Percentiles rank a stretch among this genome's conserved stretches.
Evolutionary conservation across 1,140 invertebrate genomes (phyloP).

Genomic region (Achroia grisella): DNA sequence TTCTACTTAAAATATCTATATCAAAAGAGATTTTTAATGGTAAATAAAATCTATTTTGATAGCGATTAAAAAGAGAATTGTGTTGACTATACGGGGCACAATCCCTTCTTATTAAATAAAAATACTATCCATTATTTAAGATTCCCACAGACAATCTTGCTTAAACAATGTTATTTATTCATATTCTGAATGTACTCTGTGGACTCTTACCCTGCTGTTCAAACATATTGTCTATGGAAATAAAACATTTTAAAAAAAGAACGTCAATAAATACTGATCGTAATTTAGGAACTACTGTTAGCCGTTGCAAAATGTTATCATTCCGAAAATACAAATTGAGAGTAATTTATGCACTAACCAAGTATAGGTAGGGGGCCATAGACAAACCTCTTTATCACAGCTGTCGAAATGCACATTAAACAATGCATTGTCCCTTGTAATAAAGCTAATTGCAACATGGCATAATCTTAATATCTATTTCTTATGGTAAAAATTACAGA

Average conservation of each 20-base stretch:
- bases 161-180: conserved; percentile 7
- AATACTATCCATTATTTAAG: neutral
- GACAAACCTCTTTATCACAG: conserved; percentile 69
- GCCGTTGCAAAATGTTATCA: conserved; percentile 22
- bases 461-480: conserved; percentile 63
- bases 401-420: conserved; percentile 58
- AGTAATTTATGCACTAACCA: conserved; percentile 16
- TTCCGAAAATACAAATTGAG: conserved; percentile 6
- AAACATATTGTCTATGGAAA: conserved; percentile 16
- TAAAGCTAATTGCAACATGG: conserved; percentile 64
- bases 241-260: neutral
- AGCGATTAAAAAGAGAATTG: conserved; percentile 7
- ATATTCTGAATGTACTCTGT: conserved; percentile 15
- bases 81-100: neutral
- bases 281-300: conserved; percentile 65
- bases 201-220: conserved; percentile 24
- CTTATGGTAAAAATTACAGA: conserved; percentile 59
- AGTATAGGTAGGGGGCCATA: conserved; percentile 33
- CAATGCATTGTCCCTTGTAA: conserved; percentile 46
- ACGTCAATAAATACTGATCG: conserved; percentile 58
- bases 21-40: conserved; percentile 8
- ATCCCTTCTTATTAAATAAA: neutral
- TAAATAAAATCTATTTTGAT: conserved; percentile 7
- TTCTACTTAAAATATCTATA: conserved; percentile 5
- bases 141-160: conserved; percentile 20